Evolutionary conservation across 2,888 invertebrate species (phyloP), one percentile per base, ranked within the genome.

Genomic region (Leptinotarsa peninsularis): DNA sequence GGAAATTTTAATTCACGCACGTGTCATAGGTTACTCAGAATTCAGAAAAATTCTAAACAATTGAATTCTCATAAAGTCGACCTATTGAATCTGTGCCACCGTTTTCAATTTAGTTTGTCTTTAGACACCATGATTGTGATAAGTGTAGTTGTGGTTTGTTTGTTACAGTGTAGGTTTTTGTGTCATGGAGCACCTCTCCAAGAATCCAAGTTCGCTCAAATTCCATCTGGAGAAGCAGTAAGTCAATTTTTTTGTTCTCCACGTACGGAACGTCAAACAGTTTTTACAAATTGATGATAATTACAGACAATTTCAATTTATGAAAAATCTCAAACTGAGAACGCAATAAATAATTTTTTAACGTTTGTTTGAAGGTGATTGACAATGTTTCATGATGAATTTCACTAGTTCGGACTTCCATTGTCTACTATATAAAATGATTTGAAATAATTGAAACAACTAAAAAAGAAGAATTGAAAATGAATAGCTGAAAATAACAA

Each of bases 161-260:
- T 33, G 33, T 71, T 54, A n/a, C 27, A 17, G 63, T 63, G 63
- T 33, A n/a, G 18, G 23, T 74, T 66, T 17, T 18, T 5, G 10
- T 27, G 63, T 63, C 17, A 15, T n/a, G n/a, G 63, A 17, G 63
- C 63, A 17, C 63, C 63, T 5, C 17, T 43, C 5, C 33, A n/a
- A 3, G 33, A 43, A 3, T 7, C 63, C 18, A 72, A 63, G 21
- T 21, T 13, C 3, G 33, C 27, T 3, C 72, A 72, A 72, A 69
- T 75, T 50, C 67, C 75, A n/a, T 69, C 72, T 43, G 50, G 63
- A 14, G 66, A 72, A 27, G 75, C 69, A 23, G 75, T 75, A 58
- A 72, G 75, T 56, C 15, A 0, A 10, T 54, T 43, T 54, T 56
- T 21, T n/a, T 27, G 33, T 7, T 7, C 7, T 43, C 10, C 43